Evolutionary conservation across 2,888 invertebrate species (phyloP), one percentile per base, ranked within the genome.

Genomic region (Sinohyriopsis cumingii): DNA sequence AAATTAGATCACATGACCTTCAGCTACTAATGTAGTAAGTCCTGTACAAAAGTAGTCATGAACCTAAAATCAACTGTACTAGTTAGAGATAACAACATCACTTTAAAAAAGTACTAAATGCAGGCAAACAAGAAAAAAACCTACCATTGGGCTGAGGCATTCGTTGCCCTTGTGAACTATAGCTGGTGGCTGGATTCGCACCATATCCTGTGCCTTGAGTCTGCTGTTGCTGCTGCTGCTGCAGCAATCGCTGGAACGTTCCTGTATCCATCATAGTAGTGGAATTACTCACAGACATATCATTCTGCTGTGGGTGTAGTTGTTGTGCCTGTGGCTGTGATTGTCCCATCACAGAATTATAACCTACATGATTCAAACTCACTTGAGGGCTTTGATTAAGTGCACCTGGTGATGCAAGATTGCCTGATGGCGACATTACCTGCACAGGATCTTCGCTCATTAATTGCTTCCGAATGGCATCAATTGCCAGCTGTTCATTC

Each of bases 401-500:
- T 45, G 45, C 0, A 12, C 45, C 45, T 15, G 45, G 45, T 45
- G 45, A 45, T 45, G 45, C 45, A 45, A 45, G 45, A 45, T 15
- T 45, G 12, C 45, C 45, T 45, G 45, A 45, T 45, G 45, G 73
- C 54, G 63, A 68, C 59, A 45, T 45, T 45, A 12, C 15, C 63
- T 67, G 59, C 15, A 65, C 73, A 7, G 83, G 82, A 66, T 89
- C 88, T 45, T 87, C 87, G 68, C 94, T 94, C 96, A 97, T 97
- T 86, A 98, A 92, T 84, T 95, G 95, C 89, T 95, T 94, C 87
- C 96, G 95, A 86, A 98, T 98, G 63, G 94, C 95, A 87, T 94
- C 95, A 77, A 97, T 97, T 75, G 95, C 95, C 90, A 94, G 93
- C 88, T 94, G 94, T 87, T 95, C 95, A 85, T 93, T 82, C 25